Evolutionary conservation across 2,113 vertebrate genomes (phyloP).

Genomic region (Emydura subglobosa): DNA sequence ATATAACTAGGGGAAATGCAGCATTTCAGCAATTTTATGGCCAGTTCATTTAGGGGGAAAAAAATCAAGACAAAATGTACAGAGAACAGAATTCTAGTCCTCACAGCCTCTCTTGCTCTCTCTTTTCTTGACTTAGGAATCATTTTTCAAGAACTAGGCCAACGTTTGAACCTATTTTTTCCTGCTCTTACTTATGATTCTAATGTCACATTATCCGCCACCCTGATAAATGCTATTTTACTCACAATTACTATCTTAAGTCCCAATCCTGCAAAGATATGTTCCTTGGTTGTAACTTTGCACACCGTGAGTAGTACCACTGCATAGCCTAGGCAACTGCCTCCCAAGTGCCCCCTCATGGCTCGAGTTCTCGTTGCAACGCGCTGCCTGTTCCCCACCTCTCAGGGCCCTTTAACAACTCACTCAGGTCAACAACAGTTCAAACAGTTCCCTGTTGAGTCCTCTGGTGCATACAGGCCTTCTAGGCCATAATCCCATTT

Average conservation of each 20-base stretch:
- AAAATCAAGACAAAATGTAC: neutral
- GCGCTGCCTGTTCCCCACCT: no score
- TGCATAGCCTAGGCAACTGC: neutral
- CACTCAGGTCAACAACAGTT: neutral
- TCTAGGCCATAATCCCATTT: neutral
- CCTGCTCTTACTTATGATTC: neutral
- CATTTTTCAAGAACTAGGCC: neutral
- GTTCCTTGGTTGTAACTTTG: neutral
- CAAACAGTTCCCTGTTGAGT: neutral
- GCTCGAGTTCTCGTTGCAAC: no score
- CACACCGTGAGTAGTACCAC: neutral
- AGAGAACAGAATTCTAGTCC: neutral
- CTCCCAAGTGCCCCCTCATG: neutral
- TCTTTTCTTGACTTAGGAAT: neutral
- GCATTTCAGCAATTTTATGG: conserved; percentile 63
- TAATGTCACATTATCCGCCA: neutral
- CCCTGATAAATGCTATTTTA: neutral
- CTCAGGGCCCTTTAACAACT: neutral
- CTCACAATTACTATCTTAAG: neutral
- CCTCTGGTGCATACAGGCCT: neutral
- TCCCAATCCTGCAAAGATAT: neutral
- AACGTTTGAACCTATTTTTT: neutral
- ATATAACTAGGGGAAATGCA: conserved; percentile 51
- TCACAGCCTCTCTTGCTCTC: fast-evolving
- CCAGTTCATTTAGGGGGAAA: neutral